Evolutionary conservation across 1,140 invertebrate species (phyloP).

Genomic region (Limonius californicus): DNA sequence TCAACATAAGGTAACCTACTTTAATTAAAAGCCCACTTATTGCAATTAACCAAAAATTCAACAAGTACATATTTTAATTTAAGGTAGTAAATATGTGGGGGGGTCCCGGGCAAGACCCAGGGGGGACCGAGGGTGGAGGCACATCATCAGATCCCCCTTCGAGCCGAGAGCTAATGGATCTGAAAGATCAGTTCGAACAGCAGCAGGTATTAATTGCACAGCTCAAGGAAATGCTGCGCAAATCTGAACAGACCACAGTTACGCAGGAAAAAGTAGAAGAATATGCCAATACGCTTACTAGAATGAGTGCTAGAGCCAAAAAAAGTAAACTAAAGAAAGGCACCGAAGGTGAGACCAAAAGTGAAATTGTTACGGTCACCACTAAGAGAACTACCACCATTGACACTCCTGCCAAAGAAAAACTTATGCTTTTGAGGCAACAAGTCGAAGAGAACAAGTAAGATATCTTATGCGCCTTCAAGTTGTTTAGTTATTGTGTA

Average conservation of each 20-base stretch:
- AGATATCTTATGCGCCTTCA: too few relatives aligned
- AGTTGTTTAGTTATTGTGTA: too few relatives aligned
- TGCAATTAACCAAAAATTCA: too few relatives aligned
- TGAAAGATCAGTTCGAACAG: constrained; percentile 45
- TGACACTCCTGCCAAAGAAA: constrained; percentile 48
- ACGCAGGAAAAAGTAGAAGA: constrained; percentile 45
- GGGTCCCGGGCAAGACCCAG: constrained; percentile 38
- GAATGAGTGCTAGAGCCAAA: constrained; percentile 40
- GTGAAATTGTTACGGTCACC: constrained; percentile 18
- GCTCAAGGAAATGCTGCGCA: constrained; percentile 46
- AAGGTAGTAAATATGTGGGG: constrained; percentile 36
- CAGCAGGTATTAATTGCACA: constrained; percentile 44
- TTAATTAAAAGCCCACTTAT: too few relatives aligned
- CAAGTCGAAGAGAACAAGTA: constrained; percentile 52
- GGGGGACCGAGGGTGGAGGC: constrained; percentile 24
- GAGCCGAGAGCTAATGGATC: constrained; percentile 37
- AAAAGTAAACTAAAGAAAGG: constrained; percentile 33
- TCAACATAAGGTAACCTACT: too few relatives aligned
- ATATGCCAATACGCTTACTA: constrained; percentile 42
- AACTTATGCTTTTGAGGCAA: constrained; percentile 49
- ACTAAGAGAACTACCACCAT: constrained; percentile 23
- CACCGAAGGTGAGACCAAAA: constrained; percentile 17
- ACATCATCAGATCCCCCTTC: constrained; percentile 18
- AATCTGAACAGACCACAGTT: constrained; percentile 41
- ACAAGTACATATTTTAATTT: too few relatives aligned